These are phyloP conservation scores for Dendrophyllia cribrosa DNA, from an alignment of 64 coral and sea anemone species.

Conservation along the genomic window DNA sequence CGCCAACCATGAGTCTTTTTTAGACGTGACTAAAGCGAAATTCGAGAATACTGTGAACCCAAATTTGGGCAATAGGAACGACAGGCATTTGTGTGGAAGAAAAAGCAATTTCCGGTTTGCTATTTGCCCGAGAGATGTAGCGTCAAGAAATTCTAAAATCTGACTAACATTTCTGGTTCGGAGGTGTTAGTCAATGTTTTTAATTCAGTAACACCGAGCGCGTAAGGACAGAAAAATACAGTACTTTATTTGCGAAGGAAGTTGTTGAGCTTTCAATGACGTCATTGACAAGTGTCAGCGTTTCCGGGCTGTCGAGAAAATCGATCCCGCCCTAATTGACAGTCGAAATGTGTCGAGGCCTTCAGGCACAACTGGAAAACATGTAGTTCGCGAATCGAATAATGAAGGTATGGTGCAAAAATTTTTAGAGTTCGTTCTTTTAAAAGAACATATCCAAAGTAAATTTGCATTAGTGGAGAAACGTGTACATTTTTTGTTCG, in stretches of 20 bases:
- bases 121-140: neutral
- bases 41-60: neutral
- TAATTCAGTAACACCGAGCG: neutral
- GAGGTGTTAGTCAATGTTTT: neutral
- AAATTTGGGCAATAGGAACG: slow-evolving; percentile 21
- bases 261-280: slow-evolving; percentile 9
- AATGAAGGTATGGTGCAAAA: slow-evolving; percentile 22
- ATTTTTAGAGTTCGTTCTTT: slow-evolving; percentile 23
- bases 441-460: neutral
- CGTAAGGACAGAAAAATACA: neutral
- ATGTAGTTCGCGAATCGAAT: neutral
- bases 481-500: slow-evolving; percentile 4
- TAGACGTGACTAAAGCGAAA: slow-evolving; percentile 22
- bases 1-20: neutral
- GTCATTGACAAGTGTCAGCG: slow-evolving; percentile 47
- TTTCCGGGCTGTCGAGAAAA: slow-evolving; percentile 16
- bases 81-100: neutral
- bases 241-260: slow-evolving; percentile 28
- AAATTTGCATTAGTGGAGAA: slow-evolving; percentile 27
- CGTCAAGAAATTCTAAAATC: neutral
- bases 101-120: slow-evolving; percentile 21
- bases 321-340: slow-evolving; percentile 1
- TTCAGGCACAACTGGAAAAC: neutral
- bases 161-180: neutral
- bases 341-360: neutral